These are phyloP conservation scores for Agrotis exclamationis DNA, from an alignment of 2,888 invertebrate species.

Conservation along the genomic window DNA sequence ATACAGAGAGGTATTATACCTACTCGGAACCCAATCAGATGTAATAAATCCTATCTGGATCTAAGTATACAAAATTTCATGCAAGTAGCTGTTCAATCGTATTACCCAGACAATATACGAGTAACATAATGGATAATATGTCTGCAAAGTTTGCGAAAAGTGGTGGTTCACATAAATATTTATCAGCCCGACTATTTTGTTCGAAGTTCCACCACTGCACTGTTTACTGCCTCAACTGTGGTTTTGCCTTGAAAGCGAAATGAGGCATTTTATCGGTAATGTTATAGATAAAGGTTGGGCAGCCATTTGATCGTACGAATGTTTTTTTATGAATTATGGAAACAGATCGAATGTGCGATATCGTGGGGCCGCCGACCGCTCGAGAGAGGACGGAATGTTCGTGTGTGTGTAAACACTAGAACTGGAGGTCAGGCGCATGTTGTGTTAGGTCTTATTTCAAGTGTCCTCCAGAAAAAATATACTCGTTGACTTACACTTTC, in stretches of 20 bases:
- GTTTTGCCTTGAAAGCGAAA: slow-evolving; percentile 10
- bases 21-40: not conserved
- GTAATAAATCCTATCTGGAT: not conserved
- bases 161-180: no score
- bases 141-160: no score
- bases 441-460: slow-evolving; percentile 39
- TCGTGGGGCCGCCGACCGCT: slow-evolving; percentile 8
- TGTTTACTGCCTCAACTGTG: not conserved
- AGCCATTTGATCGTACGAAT: slow-evolving; percentile 16
- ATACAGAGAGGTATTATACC: no score
- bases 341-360: slow-evolving; percentile 37
- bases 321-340: slow-evolving; percentile 59
- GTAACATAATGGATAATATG: no score
- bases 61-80: not conserved
- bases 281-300: slow-evolving; percentile 41
- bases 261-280: slow-evolving; percentile 40
- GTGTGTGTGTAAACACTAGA: slow-evolving; percentile 21
- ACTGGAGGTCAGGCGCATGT: slow-evolving; percentile 4
- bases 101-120: no score
- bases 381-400: not conserved
- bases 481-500: slow-evolving; percentile 12
- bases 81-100: not conserved
- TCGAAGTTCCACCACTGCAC: slow-evolving; percentile 16
- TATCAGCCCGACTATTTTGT: not conserved
- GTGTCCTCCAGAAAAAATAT: slow-evolving; percentile 10